phyloP scores from a whole-genome alignment of 2,113 vertebrate species.

The Antigone vipio region DNA sequence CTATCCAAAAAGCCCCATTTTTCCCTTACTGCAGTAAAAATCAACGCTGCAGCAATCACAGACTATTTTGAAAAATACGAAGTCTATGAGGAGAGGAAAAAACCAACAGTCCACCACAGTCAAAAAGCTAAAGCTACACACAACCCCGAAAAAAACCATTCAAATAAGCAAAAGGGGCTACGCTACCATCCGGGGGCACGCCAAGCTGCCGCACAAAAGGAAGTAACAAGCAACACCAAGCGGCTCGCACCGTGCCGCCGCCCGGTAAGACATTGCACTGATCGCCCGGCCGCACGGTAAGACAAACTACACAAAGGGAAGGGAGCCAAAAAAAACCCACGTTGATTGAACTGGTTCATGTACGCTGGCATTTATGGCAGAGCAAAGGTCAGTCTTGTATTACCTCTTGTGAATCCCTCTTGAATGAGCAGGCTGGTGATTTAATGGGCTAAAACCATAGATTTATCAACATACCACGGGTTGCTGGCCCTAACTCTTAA shows the following conservation, averaged over 20 bases:
- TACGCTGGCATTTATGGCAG: not conserved
- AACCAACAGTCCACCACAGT: not conserved
- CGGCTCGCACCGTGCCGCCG: rapidly evolving
- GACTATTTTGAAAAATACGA: not conserved
- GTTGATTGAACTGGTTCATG: not conserved
- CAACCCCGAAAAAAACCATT: not conserved
- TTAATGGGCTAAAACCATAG: not conserved
- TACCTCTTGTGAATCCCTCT: not conserved
- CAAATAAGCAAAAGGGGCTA: rapidly evolving
- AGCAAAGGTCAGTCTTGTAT: not conserved
- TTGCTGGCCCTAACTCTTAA: slow-evolving; percentile 7
- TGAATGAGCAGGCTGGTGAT: not conserved
- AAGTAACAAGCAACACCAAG: not conserved
- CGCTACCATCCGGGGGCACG: rapidly evolving
- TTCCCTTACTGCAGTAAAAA: not conserved
- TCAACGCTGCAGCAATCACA: not conserved
- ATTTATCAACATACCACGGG: not conserved
- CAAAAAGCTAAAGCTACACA: not conserved
- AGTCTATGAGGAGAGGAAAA: not conserved
- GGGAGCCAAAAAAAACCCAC: not conserved
- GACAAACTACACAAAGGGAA: not conserved
- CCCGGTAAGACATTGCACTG: not conserved
- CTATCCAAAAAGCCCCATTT: not conserved
- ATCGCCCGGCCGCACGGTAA: rapidly evolving
- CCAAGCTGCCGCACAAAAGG: too few species aligned